Evolutionary conservation across 2,888 invertebrate genomes (phyloP), one percentile per base, ranked within the genome.

Genomic region (Ceramica pisi): DNA sequence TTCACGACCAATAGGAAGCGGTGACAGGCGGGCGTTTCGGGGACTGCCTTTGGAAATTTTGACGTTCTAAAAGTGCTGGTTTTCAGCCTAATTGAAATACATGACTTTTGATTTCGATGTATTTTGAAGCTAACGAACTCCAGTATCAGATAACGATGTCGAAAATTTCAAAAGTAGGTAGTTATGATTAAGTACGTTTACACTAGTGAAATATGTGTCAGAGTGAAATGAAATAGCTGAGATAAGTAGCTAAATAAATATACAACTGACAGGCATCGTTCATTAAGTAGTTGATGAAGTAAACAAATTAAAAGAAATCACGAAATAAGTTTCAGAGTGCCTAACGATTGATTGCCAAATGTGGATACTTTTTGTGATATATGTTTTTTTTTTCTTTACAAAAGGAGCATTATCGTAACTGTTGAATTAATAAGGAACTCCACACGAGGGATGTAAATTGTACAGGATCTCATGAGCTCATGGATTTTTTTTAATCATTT

Each of bases 141-240:
- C 48, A n/a, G 41, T 63, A 14, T 12, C 26, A 56, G 61, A 65
- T 78, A 67, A 61, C 7, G 41, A 8, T 9, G 44, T 64, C 41
- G n/a, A 50, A 71, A 73, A 55, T 65, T 19, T 21, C 19, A 9
- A 19, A 19, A 55, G 55, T 55, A 67, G 59, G 16, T 35, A 61
- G 8, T 46, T 59, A 56, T 64, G 60, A 73, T 46, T 53, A 63
- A 61, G 50, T 55, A 14, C 50, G 75, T 57, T 46, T 41, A 51
- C 63, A 64, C 14, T 50, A 10, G 21, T n/a, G 35, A 38, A 65
- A 70, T 74, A 65, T 78, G 23, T 78, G 80, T 70, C 75, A 80
- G 62, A 65, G 61, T 41, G 16, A 16, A 67, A 23, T 56, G n/a
- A 56, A 56, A 23, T 55, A 23, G 26, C 21, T 38, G 31, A 60